These are phyloP conservation scores for Limnephilus rhombicus DNA, from an alignment of 2,888 invertebrate genomes.

Conservation along the genomic window DNA sequence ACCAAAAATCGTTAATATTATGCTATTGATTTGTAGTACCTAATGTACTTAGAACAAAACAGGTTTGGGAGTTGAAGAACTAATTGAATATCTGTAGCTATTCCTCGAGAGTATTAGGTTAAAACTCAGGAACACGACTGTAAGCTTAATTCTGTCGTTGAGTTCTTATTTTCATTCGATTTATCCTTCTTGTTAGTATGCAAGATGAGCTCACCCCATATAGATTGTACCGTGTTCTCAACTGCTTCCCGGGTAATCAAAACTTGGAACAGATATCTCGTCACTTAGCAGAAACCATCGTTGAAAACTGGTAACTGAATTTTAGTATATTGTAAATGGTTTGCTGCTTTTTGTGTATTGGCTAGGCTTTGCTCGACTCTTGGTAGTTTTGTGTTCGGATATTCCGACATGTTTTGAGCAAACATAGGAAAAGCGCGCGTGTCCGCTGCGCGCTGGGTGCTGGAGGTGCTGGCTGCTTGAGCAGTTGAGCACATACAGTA, in stretches of 20 bases:
- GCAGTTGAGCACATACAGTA: constrained; percentile 30
- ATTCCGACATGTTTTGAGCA: constrained; percentile 43
- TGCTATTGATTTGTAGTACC: background rate
- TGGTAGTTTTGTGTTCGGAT: background rate
- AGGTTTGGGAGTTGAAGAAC: background rate
- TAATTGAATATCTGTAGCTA: background rate
- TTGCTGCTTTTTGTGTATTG: background rate
- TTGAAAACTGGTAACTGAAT: background rate
- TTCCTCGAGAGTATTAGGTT: background rate
- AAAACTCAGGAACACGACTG: constrained; percentile 33
- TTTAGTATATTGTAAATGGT: background rate
- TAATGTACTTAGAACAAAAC: background rate
- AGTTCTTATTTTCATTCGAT: constrained; percentile 41
- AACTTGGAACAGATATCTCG: background rate
- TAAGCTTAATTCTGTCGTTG: constrained; percentile 29
- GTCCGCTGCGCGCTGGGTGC: constrained; percentile 20
- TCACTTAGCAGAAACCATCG: background rate
- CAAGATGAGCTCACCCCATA: constrained; percentile 44
- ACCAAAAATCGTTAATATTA: background rate
- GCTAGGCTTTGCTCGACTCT: background rate
- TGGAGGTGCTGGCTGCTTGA: constrained; percentile 4
- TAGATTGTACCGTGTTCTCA: background rate
- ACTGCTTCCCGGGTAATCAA: background rate
- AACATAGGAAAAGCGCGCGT: constrained; percentile 37
- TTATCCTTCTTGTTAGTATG: constrained; percentile 41